Percentiles rank a stretch among this genome's conserved stretches.
Evolutionary conservation across 2,797 vertebrate genomes (phyloP).

Genomic region (Sebastes aleutianus): DNA sequence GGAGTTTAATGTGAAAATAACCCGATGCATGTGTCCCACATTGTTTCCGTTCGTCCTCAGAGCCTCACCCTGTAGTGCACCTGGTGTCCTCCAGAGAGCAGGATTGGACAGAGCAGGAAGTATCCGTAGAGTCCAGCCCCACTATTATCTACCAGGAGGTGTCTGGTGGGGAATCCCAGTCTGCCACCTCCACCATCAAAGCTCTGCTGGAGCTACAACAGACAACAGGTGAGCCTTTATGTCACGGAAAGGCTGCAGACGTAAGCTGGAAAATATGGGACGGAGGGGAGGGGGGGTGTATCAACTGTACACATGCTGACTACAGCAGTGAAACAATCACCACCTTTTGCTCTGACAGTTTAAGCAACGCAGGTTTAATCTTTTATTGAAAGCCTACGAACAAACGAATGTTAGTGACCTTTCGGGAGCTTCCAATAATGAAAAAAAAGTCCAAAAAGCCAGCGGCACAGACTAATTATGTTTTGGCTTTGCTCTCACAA

Average conservation of each 20-base stretch:
- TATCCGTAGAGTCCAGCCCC: conserved; percentile 91
- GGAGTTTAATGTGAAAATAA: not conserved
- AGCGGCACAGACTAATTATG: fast-evolving
- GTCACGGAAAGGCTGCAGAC: not conserved
- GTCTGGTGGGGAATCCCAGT: conserved; percentile 90
- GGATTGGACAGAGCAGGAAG: conserved; percentile 97
- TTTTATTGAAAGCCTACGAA: not conserved
- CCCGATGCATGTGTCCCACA: not conserved
- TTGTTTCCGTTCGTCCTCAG: conserved; percentile 63
- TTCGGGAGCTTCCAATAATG: not conserved
- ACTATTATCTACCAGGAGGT: conserved; percentile 95
- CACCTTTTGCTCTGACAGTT: not conserved
- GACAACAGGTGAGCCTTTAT: conserved; percentile 86
- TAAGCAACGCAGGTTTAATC: not conserved
- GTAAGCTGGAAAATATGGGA: not conserved
- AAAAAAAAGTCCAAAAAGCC: not conserved
- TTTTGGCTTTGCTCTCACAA: not conserved
- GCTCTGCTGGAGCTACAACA: conserved; percentile 97
- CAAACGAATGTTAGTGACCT: fast-evolving
- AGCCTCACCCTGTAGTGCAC: conserved; percentile 92
- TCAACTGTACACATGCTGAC: not conserved
- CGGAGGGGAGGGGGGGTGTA: not conserved
- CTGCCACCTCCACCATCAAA: conserved; percentile 97
- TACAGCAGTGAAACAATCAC: not conserved
- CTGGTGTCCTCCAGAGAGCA: conserved; percentile 94